Base-by-base conservation (phyloP, 2,797 vertebrate genomes). In the Telmatherina bonti region DNA sequence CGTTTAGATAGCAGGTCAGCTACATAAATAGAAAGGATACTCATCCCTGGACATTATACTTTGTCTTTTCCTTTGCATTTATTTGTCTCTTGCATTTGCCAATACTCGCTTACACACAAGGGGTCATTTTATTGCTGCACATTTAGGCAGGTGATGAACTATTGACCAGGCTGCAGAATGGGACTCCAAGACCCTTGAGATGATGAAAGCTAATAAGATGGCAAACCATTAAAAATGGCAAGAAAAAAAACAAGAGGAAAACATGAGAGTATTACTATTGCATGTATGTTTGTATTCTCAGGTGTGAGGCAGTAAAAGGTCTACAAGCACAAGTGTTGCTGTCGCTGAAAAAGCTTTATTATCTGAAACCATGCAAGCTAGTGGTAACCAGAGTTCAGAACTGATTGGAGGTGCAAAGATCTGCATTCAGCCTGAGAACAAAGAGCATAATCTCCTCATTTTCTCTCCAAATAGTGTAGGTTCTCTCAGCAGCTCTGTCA, bases 121-220 rank as follows among this genome's bases (percentile, higher is more conserved):
- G 74, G 73, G 73, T 36, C 36, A n/a, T 81, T 78, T 82, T 82
- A 85, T 81, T 57, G 26, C 68, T 52, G 80, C 70, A 27, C 70
- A 76, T 64, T 81, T 75, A 85, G 83, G 62, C 53, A 61, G 43
- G 62, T 61, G 74, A 51, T 74, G 67, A 72, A 79, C 82, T 83
- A 87, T 85, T 45, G 81, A 87, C 72, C 70, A 57, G 60, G 61
- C 76, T 72, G n/a, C 66, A 72, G 74, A 83, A 55, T 62, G 61
- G 70, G 65, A 78, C 75, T 79, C 67, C 65, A 53, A 64, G 35
- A 78, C 68, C 36, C 43, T 22, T 55, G 57, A 78, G 62, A 85
- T 80, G 67, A 80, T 83, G 73, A 35, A 67, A 51, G 69, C 66
- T 81, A 87, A 88, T 83, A 87, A 79, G 15, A 85, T 66, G 70